Evolutionary conservation across 64 coral and sea anemone genomes (phyloP), one percentile per base, ranked within the genome.

Genomic region (Montipora sp.): DNA sequence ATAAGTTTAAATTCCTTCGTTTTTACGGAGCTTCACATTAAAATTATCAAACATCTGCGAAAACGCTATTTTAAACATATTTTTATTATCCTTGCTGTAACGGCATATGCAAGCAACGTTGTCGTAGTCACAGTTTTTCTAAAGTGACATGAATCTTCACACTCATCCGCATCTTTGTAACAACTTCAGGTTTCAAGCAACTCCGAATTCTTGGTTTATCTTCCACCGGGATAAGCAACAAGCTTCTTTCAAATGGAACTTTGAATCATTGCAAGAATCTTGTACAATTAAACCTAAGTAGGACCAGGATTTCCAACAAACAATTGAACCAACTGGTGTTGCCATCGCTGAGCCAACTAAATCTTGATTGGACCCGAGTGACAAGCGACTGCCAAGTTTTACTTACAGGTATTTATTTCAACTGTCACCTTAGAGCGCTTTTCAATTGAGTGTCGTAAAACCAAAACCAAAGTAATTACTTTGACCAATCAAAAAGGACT

Each of bases 311-410:
- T 18, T 94, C 95, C 46, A 94, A 98, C 59, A 90, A 89, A 60
- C 89, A 92, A 55, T 88, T 98, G 49, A 36, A 74, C 21, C 36
- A 55, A 15, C 89, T 98, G 48, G 60, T 75, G 7, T 83, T 98
- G 9, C 53, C 83, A 48, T 86, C 70, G 67, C 65, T 98, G n/a
- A 98, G 49, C 44, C 91, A 90, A 51, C 75, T 98, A 8, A 98
- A 98, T 51, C 89, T 98, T 15, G 93, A 94, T 75, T 98, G 95
- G 95, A 98, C 89, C 21, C 88, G 95, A 77, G 95, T 98, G 22
- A 92, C 92, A 3, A 88, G 89, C 11, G 95, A 94, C 77, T 98
- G 95, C 51, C 71, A 20, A 2, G 55, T 91, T 27, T n/a, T 98
- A 7, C 83, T 98, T 49, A 84, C 92, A 92, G 95, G 95, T 98